phyloP scores from a whole-genome alignment of 2,113 vertebrate species.

The Hippoglossus stenolepis region DNA sequence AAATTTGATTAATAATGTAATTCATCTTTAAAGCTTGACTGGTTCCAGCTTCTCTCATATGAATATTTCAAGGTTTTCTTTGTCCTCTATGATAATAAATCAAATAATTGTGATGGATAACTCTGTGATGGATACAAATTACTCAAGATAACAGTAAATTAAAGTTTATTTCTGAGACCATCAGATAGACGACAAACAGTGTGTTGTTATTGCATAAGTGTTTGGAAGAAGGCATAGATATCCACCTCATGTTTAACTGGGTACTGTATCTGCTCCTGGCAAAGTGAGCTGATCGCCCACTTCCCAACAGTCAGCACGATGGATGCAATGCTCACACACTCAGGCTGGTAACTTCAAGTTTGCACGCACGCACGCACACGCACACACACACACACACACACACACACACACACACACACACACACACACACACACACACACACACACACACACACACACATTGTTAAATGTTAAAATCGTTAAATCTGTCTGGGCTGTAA shows the following conservation, averaged over 20 bases:
- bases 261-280: not conserved
- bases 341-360: not conserved
- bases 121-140: not conserved
- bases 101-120: constrained; percentile 1
- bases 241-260: constrained; percentile 33
- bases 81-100: no score
- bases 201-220: not conserved
- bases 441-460: not conserved
- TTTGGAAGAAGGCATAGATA: not conserved
- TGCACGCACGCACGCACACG: not conserved
- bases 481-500: not conserved
- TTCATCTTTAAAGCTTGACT: no score
- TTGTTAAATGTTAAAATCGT: not conserved
- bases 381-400: not conserved
- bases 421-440: not conserved
- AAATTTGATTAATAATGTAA: no score
- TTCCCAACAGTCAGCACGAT: constrained; percentile 38
- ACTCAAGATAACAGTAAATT: no score
- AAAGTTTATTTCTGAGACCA: not conserved
- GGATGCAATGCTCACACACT: not conserved
- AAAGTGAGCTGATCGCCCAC: constrained; percentile 10
- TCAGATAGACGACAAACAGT: not conserved
- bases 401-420: no score
- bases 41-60: no score
- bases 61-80: no score